Evolutionary conservation across 2,113 vertebrate species (phyloP), one percentile per base, ranked within the genome.

Genomic region (Girardinichthys multiradiatus): DNA sequence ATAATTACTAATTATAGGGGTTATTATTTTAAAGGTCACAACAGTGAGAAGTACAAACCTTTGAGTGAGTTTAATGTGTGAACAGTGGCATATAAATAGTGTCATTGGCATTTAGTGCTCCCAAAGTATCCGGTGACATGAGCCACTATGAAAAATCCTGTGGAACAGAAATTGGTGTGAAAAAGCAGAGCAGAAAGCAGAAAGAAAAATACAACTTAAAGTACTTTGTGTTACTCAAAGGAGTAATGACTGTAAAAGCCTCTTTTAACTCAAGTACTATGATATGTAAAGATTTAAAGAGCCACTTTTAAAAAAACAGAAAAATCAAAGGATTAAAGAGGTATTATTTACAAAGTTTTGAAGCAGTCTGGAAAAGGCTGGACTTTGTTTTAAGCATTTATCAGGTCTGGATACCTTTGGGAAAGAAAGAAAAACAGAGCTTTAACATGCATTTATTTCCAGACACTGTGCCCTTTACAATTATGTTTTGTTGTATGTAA

Each of bases 251-350:
- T 54, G 21, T 69, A 80, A 74, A 78, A 69, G 10, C 9, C 27
- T 31, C 33, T 74, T 83, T 86, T 70, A 83, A 76, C 71, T 85
- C 45, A 69, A 82, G 76, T 68, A 64, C 74, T 74, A 70, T 80
- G 31, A 77, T 70, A 51, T 59, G 45, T 70, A 80, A 71, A 79
- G 81, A 83, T 87, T 86, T 37, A 74, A 63, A 82, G 68, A 68
- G 72, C 61, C 66, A 31, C 77, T 70, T 79, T 68, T 80, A 45
- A 77, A 82, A 58, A 80, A 63, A 31, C 51, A 31, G 28, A 76
- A 76, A 76, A 76, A 57, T 3, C 1, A 2, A 24, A n/a, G 3
- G 2, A 2, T 9, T 2, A 51, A 10, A 54, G 7, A 54, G 6
- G 24, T 54, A 11, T 24, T 6, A n/a, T 54, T 54, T n/a, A 21